Evolutionary conservation across 2,888 invertebrate species (phyloP), one percentile per base, ranked within the genome.

Genomic region (Megamerina dolium): DNA sequence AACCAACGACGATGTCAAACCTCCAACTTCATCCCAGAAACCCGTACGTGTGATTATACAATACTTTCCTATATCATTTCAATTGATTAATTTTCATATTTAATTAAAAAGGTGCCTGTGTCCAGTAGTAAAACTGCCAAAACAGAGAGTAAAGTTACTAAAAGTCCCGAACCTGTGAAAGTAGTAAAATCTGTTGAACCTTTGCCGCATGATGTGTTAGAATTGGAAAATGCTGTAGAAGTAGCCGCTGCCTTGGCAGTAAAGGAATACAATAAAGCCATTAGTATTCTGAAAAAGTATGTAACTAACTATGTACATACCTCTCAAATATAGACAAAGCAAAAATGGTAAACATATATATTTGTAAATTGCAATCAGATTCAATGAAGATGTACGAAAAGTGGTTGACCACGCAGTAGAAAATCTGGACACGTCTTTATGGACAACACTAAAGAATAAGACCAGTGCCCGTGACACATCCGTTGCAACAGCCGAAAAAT

Each of bases 211-310:
- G 68, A 69, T 43, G 56, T 81, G 19, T 64, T 72, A 5, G 79
- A 80, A 31, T 60, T 82, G 12, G 82, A 82, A 59, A 73, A 71
- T 46, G 72, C 73, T 51, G 75, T 78, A 19, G 75, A 77, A 41
- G 58, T 74, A 45, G 70, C 77, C 6, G 78, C 81, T 4, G 73
- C 79, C 39, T 73, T 77, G 16, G 85, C 86, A 2, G 75, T 87
- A 5, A 76, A 81, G 57, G 79, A 80, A 45, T 87, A 80, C 59
- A 79, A 79, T 46, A 70, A 74, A 49, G 86, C 87, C 1, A 74
- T 79, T 1, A 71, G 73, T 40, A 74, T 77, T 30, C 73, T 83
- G 30, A 72, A 75, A 46, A 74, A 52, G 69, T 70, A 47, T 27
- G 16, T 13, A 13, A 13, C 12, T 14, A 16, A n/a, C 6, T n/a